Evolutionary conservation across 2,888 invertebrate genomes (phyloP).

Genomic region (Caenorhabditis parvicauda): DNA sequence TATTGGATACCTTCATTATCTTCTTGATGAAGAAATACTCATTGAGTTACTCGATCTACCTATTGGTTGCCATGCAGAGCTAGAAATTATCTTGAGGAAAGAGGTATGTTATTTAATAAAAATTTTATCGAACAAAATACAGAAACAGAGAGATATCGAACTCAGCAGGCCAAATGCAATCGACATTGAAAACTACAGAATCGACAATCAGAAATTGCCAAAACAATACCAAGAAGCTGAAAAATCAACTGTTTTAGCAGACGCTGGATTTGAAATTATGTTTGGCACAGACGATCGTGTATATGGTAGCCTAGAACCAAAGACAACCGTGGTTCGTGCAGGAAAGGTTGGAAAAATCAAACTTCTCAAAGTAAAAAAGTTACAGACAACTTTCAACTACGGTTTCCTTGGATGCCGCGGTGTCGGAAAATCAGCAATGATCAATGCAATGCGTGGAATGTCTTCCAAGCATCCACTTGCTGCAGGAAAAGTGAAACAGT

Average conservation of each 20-base stretch:
- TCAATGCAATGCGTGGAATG: conserved; percentile 48
- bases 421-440: conserved; percentile 40
- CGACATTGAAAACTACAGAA: conserved; percentile 12
- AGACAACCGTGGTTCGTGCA: conserved; percentile 31
- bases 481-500: conserved; percentile 41
- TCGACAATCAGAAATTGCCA: conserved; percentile 1
- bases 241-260: conserved; percentile 38
- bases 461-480: conserved; percentile 38
- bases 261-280: conserved; percentile 47
- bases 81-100: conserved; percentile 28
- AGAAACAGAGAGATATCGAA: conserved; percentile 6
- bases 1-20: conserved; percentile 39
- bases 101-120: conserved; percentile 8
- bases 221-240: background rate
- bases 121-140: background rate
- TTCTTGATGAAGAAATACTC: conserved; percentile 37
- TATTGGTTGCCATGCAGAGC: conserved; percentile 35
- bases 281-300: conserved; percentile 43
- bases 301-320: conserved; percentile 37
- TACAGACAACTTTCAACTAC: conserved; percentile 42
- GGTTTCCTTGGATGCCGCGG: conserved; percentile 40
- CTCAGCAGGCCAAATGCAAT: background rate
- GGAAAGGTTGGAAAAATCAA: conserved; percentile 35
- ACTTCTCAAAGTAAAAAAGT: conserved; percentile 11
- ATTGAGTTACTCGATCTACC: conserved; percentile 29